Conservation (phyloP, 1,140 invertebrate genomes). For the Temnothorax nylanderi region DNA sequence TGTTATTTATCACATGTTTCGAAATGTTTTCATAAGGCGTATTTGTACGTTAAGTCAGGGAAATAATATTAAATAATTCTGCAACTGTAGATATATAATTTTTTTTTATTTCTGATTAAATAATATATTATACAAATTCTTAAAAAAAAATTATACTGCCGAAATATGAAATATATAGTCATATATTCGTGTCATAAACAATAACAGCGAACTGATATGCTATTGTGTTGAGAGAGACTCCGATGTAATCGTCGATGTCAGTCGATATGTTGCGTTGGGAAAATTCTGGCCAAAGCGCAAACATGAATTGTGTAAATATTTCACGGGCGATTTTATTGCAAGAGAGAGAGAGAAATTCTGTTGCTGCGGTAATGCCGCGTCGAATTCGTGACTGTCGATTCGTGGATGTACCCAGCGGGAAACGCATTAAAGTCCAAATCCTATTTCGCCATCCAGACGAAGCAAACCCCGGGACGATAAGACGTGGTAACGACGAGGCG, state of each 20-base stretch:
- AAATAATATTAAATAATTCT: too few relatives aligned
- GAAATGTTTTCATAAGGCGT: neutral
- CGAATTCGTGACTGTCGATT: conserved; percentile 59
- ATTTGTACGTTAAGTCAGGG: too few relatives aligned
- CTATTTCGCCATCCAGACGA: conserved; percentile 59
- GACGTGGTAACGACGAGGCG: conserved; percentile 55
- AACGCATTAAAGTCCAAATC: conserved; percentile 62
- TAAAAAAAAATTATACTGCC: neutral
- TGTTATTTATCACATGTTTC: neutral
- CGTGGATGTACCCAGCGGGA: conserved; percentile 46
- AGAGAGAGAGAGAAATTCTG: conserved; percentile 54
- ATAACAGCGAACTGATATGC: neutral
- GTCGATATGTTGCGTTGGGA: conserved; percentile 1
- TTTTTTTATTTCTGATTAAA: neutral
- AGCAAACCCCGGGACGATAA: conserved; percentile 52
- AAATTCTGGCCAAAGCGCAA: conserved; percentile 36
- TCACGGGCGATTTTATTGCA: conserved; percentile 50
- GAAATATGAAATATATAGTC: neutral
- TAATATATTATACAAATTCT: neutral
- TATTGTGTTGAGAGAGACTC: neutral
- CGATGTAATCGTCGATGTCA: conserved; percentile 38
- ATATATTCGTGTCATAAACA: neutral
- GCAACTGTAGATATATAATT: neutral
- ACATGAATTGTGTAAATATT: conserved; percentile 58
- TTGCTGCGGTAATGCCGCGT: conserved; percentile 26